Evolutionary conservation across 2,888 invertebrate genomes (phyloP).

Genomic region (Lasioglossum morio): DNA sequence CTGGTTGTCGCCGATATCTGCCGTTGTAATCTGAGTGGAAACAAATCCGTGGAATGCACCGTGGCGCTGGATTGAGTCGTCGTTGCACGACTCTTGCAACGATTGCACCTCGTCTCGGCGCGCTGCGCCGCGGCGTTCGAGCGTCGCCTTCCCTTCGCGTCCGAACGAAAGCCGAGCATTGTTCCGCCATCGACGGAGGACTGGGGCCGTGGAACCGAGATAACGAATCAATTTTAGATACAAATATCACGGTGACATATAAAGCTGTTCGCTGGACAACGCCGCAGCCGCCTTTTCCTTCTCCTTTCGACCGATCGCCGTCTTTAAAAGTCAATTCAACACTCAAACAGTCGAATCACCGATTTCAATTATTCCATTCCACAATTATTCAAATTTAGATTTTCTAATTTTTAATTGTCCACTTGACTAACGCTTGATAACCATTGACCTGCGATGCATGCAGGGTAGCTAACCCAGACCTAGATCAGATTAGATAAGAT

Average conservation of each 20-base stretch:
- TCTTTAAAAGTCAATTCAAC: neutral
- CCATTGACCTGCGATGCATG: neutral
- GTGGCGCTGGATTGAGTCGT: slow-evolving; percentile 65
- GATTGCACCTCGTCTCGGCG: slow-evolving; percentile 44
- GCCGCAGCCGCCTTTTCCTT: neutral
- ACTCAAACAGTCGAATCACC: neutral
- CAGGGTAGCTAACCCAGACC: neutral
- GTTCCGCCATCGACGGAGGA: slow-evolving; percentile 53
- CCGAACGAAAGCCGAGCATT: slow-evolving; percentile 41
- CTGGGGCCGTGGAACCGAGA: slow-evolving; percentile 34
- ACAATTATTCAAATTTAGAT: neutral
- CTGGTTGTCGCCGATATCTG: slow-evolving; percentile 68
- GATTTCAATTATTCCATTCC: too few relatives aligned
- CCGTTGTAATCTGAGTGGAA: slow-evolving; percentile 72
- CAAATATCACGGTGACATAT: slow-evolving; percentile 47
- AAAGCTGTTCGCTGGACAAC: slow-evolving; percentile 24
- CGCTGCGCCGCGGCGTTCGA: slow-evolving; percentile 22
- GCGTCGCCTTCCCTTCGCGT: slow-evolving; percentile 49
- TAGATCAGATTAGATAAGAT: slow-evolving; percentile 3
- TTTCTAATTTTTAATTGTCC: neutral
- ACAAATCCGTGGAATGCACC: slow-evolving; percentile 71
- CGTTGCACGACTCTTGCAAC: slow-evolving; percentile 48
- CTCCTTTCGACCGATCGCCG: slow-evolving; percentile 5
- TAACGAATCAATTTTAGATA: slow-evolving; percentile 54
- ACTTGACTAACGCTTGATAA: neutral